Conservation (phyloP, 2,797 vertebrate species). For the Malurus leucopterus region DNA sequence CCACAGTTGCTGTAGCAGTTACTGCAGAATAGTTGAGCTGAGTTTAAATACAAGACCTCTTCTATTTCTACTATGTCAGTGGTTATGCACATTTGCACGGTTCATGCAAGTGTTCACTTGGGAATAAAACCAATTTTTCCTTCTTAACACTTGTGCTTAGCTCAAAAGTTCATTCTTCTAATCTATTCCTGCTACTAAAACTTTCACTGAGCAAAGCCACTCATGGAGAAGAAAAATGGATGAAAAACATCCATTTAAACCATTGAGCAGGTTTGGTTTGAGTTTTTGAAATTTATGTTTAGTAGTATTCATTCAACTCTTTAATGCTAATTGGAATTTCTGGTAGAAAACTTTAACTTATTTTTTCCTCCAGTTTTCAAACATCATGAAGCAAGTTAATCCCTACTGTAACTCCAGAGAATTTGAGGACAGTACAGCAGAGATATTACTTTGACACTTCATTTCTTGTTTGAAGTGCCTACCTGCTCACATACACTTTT, state of each 20-base stretch:
- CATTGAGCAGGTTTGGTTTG: not conserved
- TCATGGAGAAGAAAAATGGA: not conserved
- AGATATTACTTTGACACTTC: not conserved
- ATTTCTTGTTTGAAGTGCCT: conserved; percentile 4
- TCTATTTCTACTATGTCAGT: not conserved
- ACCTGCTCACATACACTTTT: not conserved
- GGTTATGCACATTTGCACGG: not conserved
- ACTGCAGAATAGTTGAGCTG: not conserved
- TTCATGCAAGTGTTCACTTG: not conserved
- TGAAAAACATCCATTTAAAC: not conserved
- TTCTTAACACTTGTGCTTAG: not conserved
- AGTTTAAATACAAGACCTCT: not conserved
- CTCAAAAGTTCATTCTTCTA: not conserved
- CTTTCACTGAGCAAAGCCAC: not conserved
- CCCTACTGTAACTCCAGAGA: not conserved
- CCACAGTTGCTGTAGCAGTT: not conserved
- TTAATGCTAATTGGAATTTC: not conserved
- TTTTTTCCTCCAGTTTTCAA: not conserved
- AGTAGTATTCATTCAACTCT: not conserved
- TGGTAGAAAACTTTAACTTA: not conserved
- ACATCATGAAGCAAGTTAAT: conserved; percentile 13
- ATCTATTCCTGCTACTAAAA: not conserved
- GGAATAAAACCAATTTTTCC: not conserved
- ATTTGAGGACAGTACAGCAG: not conserved
- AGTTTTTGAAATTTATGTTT: not conserved